Evolutionary conservation across 2,113 vertebrate species (phyloP).

Genomic region (Vidua chalybeata): DNA sequence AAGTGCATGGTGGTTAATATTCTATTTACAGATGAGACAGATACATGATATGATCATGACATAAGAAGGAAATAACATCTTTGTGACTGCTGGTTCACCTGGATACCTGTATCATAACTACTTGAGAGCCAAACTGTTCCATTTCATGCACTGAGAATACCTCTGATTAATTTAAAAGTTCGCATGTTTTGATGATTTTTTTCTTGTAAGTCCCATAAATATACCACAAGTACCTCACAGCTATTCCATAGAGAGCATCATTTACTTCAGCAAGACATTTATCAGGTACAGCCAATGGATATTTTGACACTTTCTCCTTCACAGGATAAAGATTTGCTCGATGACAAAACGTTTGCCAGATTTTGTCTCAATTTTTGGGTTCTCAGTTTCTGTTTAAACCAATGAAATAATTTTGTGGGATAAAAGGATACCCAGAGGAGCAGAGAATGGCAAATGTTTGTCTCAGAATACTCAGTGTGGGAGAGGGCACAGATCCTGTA

Average conservation of each 20-base stretch:
- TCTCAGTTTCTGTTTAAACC: neutral
- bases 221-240: neutral
- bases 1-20: neutral
- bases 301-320: neutral
- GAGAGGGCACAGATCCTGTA: neutral
- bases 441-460: neutral
- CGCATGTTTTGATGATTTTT: neutral
- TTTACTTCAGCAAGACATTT: neutral
- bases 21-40: neutral
- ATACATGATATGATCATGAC: neutral
- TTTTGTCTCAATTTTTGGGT: neutral
- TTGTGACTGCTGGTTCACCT: neutral
- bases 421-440: neutral
- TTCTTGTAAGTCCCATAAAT: neutral
- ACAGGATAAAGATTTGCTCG: neutral
- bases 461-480: neutral
- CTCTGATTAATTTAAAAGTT: neutral
- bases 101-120: neutral
- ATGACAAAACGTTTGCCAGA: neutral
- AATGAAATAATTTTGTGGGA: neutral
- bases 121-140: neutral
- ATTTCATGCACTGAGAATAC: neutral
- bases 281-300: neutral
- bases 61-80: neutral
- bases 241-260: neutral